Evolutionary conservation across 2,797 vertebrate species (phyloP).

Genomic region (Hemitrygon akajei): DNA sequence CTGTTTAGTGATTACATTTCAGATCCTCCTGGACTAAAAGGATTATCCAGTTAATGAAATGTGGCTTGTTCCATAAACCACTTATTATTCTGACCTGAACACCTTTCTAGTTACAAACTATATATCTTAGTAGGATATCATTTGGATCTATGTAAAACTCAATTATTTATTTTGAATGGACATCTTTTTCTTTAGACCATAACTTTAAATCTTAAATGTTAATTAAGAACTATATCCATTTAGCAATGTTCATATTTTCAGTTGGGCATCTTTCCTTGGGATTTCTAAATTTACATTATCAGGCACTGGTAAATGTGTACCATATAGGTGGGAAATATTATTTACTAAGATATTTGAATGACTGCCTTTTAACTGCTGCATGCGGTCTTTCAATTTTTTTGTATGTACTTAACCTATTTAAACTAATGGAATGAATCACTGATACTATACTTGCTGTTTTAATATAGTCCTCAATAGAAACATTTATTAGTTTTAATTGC

Average conservation of each 20-base stretch:
- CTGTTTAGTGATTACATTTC: background rate
- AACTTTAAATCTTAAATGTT: background rate
- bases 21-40: background rate
- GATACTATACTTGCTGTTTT: background rate
- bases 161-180: background rate
- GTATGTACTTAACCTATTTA: background rate
- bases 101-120: background rate
- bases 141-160: constrained; percentile 12
- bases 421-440: background rate
- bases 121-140: background rate
- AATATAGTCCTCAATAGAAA: background rate
- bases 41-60: background rate
- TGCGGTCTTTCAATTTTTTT: background rate
- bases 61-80: background rate
- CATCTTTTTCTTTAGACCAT: background rate
- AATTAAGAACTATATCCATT: background rate
- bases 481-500: background rate
- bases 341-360: background rate
- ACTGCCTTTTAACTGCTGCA: constrained; percentile 18
- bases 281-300: constrained; percentile 20
- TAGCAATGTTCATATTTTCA: background rate
- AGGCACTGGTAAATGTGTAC: background rate
- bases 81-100: background rate
- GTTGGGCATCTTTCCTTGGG: background rate
- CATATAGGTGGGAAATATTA: background rate